Evolutionary conservation across 2,113 vertebrate genomes (phyloP), one percentile per base, ranked within the genome.

Genomic region (Columba janthina): DNA sequence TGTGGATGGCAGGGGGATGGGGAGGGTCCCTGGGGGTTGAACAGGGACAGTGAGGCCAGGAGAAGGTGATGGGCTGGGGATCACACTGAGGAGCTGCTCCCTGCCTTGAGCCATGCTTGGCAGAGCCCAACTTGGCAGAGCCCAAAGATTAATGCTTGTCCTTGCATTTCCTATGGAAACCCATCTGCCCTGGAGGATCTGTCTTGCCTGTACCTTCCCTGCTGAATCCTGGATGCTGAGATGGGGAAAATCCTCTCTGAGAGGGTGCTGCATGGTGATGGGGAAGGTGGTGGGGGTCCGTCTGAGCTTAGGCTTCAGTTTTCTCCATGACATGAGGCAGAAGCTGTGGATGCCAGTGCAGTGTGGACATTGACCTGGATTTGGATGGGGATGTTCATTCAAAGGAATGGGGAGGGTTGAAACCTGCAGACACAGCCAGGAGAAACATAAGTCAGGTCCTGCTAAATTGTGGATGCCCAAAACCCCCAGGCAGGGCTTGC

Each of bases 101-200:
- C 21, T 38, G 40, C 36, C 56, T 65, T 50, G 48, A 66, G 31
- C 6, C 1, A 1, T 36, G 51, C 34, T 61, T 38, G 18, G 29
- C n/a, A 46, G 22, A 72, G 31, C 62, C 0, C 0, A 6, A 46
- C 36, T 53, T 64, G 0, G 0, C 0, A 1, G 42, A 87, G 48
- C 61, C 51, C 0, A 4, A 76, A 72, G 76, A 74, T 81, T 80
- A 62, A 46, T 80, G 64, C 56, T 90, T 75, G 69, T 60, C 73
- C 64, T 77, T 36, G 61, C 32, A 78, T 64, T 93, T 53, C 74
- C 0, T 0, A 53, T 0, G 81, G 76, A 87, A 91, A 85, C 16
- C 21, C 0, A 0, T 34, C 61, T 94, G 38, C 60, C 56, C 56
- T 0, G 0, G 60, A 73, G 77, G 44, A 87, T 21, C 11, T 3